Conservation (phyloP, 2,888 invertebrate genomes). For the Asteroscopus sphinx region DNA sequence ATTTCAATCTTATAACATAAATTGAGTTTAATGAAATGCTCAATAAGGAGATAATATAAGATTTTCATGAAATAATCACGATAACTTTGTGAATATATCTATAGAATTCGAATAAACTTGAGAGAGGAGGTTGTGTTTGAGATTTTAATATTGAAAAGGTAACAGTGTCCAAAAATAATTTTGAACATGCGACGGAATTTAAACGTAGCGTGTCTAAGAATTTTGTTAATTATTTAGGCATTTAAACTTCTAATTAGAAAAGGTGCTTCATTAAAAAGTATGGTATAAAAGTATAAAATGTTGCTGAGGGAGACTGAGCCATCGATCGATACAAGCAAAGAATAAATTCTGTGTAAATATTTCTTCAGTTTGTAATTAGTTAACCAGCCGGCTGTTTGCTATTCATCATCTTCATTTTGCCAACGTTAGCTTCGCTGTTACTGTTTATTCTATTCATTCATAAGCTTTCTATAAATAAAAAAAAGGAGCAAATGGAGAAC, state of each 20-base stretch:
- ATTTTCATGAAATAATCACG: conserved; percentile 49
- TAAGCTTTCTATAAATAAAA: conserved; percentile 21
- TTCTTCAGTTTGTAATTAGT: conserved; percentile 67
- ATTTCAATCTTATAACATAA: conserved; percentile 51
- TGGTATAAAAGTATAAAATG: conserved; percentile 11
- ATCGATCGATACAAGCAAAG: conserved; percentile 54
- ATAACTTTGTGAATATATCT: conserved; percentile 40
- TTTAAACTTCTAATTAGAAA: conserved; percentile 21
- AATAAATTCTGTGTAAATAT: conserved; percentile 66
- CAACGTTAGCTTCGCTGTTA: conserved; percentile 9
- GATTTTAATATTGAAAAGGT: conserved; percentile 40
- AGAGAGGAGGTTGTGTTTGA: conserved; percentile 22
- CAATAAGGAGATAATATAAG: conserved; percentile 35
- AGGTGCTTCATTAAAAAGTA: conserved; percentile 19
- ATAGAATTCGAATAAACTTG: conserved; percentile 45
- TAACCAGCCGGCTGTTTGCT: conserved; percentile 53
- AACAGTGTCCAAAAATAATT: conserved; percentile 17
- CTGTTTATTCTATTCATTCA: conserved; percentile 38
- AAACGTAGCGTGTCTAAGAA: conserved; percentile 5
- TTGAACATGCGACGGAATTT: conserved; percentile 21
- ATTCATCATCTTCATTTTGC: conserved; percentile 56
- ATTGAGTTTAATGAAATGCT: conserved; percentile 52
- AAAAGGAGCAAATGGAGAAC: no score
- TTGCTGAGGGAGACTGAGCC: conserved; percentile 32
- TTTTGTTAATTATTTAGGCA: conserved; percentile 9